Percentiles rank a stretch among this genome's conserved stretches.
Evolutionary conservation across 2,113 vertebrate genomes (phyloP).

Genomic region (Conger conger): DNA sequence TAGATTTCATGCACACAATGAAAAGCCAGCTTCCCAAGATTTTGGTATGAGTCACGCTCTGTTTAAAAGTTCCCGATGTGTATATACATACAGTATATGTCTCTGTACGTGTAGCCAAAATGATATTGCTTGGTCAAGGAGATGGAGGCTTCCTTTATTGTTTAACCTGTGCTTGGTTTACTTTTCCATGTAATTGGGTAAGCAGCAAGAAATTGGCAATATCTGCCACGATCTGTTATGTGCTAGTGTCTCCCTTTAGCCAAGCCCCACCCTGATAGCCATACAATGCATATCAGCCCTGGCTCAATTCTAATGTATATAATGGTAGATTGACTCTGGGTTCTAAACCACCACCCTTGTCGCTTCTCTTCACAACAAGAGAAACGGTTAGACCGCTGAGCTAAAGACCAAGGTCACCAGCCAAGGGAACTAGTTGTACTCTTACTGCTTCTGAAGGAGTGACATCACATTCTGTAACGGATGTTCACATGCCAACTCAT

Average conservation of each 20-base stretch:
- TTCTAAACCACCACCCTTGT: too few species aligned
- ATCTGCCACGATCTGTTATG: neutral
- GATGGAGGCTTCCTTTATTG: neutral
- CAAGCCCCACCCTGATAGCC: neutral
- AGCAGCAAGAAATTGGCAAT: neutral
- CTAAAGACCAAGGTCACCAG: too few species aligned
- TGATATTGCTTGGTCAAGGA: neutral
- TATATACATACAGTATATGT: constrained; percentile 17
- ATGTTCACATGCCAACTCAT: too few species aligned
- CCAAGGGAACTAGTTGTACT: too few species aligned
- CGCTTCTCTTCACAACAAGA: too few species aligned
- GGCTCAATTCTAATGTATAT: neutral
- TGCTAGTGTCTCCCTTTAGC: neutral
- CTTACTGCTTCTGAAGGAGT: too few species aligned
- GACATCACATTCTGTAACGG: too few species aligned
- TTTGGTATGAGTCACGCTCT: constrained; percentile 41
- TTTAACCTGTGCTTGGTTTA: constrained; percentile 19
- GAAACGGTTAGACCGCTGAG: too few species aligned
- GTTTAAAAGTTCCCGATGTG: constrained; percentile 7
- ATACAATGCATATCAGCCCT: neutral
- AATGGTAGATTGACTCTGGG: too few species aligned
- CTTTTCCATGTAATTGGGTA: constrained; percentile 8
- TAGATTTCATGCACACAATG: constrained; percentile 74
- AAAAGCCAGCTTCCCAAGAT: constrained; percentile 60
- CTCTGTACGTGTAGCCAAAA: constrained; percentile 28